Conservation (phyloP, 1,140 invertebrate species). For the Reticulitermes speratus region DNA sequence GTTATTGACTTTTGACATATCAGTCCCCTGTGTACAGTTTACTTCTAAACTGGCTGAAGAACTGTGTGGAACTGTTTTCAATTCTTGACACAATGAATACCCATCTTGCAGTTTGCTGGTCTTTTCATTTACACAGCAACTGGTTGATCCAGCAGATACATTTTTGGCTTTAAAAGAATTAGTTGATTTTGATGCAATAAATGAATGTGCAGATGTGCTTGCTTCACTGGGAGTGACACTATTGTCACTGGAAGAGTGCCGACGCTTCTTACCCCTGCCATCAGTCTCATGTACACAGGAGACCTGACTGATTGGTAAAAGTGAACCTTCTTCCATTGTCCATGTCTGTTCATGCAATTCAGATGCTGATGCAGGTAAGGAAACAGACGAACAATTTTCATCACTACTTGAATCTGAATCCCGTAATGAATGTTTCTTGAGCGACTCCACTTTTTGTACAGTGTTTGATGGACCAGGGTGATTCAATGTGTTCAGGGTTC, state of each 20-base stretch:
- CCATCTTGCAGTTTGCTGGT: no score
- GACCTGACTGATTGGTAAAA: not conserved
- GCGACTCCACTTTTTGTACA: not conserved
- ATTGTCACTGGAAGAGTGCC: not conserved
- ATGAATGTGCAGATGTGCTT: no score
- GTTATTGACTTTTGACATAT: no score
- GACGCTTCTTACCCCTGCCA: not conserved
- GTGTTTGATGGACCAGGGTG: not conserved
- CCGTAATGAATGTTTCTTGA: not conserved
- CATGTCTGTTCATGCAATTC: not conserved
- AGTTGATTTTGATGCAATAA: no score
- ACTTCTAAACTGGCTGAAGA: no score
- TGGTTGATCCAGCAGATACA: no score
- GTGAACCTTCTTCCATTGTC: not conserved
- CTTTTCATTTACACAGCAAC: no score
- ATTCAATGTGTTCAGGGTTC: not conserved
- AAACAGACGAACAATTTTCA: not conserved
- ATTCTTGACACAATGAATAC: no score
- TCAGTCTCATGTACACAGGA: not conserved
- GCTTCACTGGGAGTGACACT: not conserved
- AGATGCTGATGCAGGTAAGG: not conserved
- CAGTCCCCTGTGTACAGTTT: no score
- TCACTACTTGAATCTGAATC: constrained; percentile 15
- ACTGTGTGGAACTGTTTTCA: no score
- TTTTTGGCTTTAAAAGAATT: no score